Base-by-base conservation (phyloP, 2,113 vertebrate species). In the Ellobius talpinus region DNA sequence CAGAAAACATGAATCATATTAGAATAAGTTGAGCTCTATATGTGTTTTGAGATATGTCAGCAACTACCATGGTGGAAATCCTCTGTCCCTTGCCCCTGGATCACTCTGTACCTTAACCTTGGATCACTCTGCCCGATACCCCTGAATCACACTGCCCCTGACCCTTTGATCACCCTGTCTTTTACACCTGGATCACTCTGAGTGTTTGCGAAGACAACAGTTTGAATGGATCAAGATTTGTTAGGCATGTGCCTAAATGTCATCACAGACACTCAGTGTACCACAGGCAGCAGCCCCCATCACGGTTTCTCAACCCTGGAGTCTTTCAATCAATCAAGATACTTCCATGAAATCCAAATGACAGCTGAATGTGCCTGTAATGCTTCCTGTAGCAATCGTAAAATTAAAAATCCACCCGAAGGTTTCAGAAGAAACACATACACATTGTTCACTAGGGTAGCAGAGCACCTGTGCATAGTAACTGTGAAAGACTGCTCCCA, bases 401-500 rank as follows among this genome's bases (percentile, higher is more conserved):
- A 23, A 26, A 13, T 66, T 89, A 70, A 94, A 85, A 93, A 68
- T 21, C 31, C 14, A 89, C 11, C 47, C 47, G 52, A n/a, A 82
- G 79, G 21, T 45, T 74, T 87, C 58, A 91, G 68, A 95, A 63
- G 58, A 47, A 90, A 79, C 95, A 14, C 2, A 93, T 61, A 7
- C 12, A 78, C 14, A 21, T 1, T 89, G 8, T 24, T 81, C 87
- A 55, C 65, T 61, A 66, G 42, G 82, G 85, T 82, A 68, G 6
- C 50, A 68, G 52, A 89, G 2, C 79, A 19, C 52, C 36, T 1
- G 61, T 29, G 16, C 21, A 52, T 7, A n/a, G 26, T 65, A 84
- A 8, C 21, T 90, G 45, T 39, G 33, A 36, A 81, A 89, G 24
- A 82, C 4, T 63, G 1, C 6, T 33, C 31, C 31, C 68, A 63